A percentile compares a stretch with the other conserved stretches of the same genome.
Conservation (phyloP, 2,113 vertebrate species). For the Platysternon megacephalum region DNA sequence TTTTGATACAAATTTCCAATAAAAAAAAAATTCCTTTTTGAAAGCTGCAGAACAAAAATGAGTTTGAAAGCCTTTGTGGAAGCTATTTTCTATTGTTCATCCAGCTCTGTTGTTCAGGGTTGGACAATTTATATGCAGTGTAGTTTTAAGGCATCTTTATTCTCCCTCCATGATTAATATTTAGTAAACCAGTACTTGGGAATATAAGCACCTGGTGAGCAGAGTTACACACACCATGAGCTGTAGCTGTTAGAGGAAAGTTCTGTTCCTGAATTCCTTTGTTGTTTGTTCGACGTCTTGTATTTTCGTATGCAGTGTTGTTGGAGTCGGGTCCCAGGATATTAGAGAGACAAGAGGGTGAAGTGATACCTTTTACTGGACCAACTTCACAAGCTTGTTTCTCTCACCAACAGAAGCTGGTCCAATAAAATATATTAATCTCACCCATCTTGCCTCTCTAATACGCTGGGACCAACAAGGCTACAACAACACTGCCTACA, state of each 20-base stretch:
- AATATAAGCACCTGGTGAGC: too few species aligned
- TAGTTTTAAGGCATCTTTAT: not conserved
- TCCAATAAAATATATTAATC: too few species aligned
- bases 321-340: not conserved
- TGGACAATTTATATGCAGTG: not conserved
- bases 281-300: not conserved
- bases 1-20: not conserved
- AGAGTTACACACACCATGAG: not conserved
- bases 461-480: too few species aligned
- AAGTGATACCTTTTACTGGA: too few species aligned
- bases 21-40: not conserved
- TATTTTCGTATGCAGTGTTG: not conserved
- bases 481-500: too few species aligned
- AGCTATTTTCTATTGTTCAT: not conserved
- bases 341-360: too few species aligned
- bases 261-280: not conserved
- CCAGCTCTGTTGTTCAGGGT: not conserved
- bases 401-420: too few species aligned
- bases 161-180: too few species aligned
- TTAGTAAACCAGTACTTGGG: too few species aligned
- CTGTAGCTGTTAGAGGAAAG: not conserved
- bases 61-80: not conserved
- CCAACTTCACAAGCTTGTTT: too few species aligned
- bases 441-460: too few species aligned
- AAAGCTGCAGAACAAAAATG: not conserved